Evolutionary conservation across 2,888 invertebrate genomes (phyloP).

Genomic region (Xylota sylvarum): DNA sequence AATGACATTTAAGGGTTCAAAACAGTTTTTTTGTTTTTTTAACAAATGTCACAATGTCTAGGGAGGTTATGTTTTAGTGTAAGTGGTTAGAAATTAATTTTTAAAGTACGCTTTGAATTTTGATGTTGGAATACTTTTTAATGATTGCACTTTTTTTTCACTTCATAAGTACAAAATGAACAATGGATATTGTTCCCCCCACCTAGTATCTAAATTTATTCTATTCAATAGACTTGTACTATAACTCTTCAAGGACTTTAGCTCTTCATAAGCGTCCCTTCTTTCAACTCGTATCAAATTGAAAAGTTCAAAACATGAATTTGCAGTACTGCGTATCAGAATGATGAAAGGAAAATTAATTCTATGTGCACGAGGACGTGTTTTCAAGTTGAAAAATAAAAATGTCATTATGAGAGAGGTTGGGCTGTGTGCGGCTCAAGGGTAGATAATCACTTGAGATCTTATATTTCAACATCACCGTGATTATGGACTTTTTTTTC

Average conservation of each 20-base stretch:
- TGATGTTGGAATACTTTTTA: no score
- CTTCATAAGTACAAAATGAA: no score
- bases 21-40: neutral
- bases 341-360: conserved; percentile 29
- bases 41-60: conserved; percentile 11
- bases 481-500: conserved; percentile 22
- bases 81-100: neutral
- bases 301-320: conserved; percentile 13
- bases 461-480: conserved; percentile 21
- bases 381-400: neutral
- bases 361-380: conserved; percentile 1
- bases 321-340: conserved; percentile 7
- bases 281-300: neutral
- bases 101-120: neutral
- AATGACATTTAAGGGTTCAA: neutral
- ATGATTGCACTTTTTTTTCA: no score
- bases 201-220: neutral
- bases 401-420: neutral
- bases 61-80: neutral
- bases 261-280: neutral
- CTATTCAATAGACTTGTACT: neutral
- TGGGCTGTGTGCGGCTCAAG: neutral
- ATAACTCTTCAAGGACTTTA: neutral
- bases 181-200: no score
- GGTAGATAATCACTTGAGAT: conserved; percentile 26